Evolutionary conservation across 2,113 vertebrate species (phyloP), one percentile per base, ranked within the genome.

Genomic region (Holacanthus passer): DNA sequence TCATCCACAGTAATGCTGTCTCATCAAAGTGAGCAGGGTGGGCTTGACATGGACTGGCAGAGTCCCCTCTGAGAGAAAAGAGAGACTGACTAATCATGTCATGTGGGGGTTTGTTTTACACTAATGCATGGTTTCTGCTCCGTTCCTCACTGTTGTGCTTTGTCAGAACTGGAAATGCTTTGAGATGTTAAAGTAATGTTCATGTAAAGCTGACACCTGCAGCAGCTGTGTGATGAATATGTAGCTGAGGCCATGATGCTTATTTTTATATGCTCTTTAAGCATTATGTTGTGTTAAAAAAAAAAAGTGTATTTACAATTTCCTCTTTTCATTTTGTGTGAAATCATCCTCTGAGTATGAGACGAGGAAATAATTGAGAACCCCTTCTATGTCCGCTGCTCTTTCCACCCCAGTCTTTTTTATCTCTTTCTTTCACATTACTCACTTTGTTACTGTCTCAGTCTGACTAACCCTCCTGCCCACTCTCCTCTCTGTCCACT

Each of bases 131-230:
- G 47, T 74, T 53, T 22, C n/a, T 7, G 16, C 32, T 37, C n/a
- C 53, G 2, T 48, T 66, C n/a, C 12, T 13, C 27, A 20, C 22
- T 48, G 48, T 48, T 47, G 31, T 22, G 59, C 19, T 65, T 41
- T 55, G 43, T 77, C 78, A 56, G 24, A 52, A 20, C 16, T 63
- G 17, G 22, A 32, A 16, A 29, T 56, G 9, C 67, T 77, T 63
- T 80, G 77, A 77, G 73, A 81, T 64, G 63, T 41, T 59, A 56
- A 81, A 68, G 35, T 39, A 17, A 67, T 41, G 62, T 66, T 65
- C 62, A 62, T 72, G 13, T 14, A 41, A 69, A 70, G 9, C 59
- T 19, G 14, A 45, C 8, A 10, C 47, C 68, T 60, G 60, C 55
- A 71, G 56, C 37, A n/a, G n/a, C n/a, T n/a, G n/a, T n/a, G n/a